Conservation (phyloP, 2,113 vertebrate species). For the Platycercus adscitus region DNA sequence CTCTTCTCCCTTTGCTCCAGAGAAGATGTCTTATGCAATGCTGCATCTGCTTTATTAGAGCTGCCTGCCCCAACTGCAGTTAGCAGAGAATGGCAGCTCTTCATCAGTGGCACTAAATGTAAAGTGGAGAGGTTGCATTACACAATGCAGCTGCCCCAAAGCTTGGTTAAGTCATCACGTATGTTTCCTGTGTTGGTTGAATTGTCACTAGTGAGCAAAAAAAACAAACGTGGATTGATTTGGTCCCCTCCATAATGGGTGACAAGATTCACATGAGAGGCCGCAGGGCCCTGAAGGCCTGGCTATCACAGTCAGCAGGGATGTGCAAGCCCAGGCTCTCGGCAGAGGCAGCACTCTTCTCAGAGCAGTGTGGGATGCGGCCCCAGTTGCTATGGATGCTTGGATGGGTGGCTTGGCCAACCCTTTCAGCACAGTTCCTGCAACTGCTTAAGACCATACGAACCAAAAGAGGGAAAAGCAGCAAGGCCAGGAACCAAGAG, state of each 20-base stretch:
- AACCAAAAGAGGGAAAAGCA: not conserved
- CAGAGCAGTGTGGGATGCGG: not conserved
- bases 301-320: rapidly evolving
- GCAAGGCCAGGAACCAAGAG: not conserved
- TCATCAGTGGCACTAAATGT: not conserved
- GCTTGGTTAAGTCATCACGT: not conserved
- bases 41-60: not conserved
- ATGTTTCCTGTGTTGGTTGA: not conserved
- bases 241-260: not conserved
- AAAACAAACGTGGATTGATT: rapidly evolving
- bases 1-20: not conserved
- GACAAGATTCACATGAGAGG: not conserved
- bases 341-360: not conserved
- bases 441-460: not conserved
- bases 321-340: not conserved
- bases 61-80: not conserved
- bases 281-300: not conserved
- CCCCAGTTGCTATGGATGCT: not conserved
- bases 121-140: not conserved
- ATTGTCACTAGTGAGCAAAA: not conserved
- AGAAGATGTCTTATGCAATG: not conserved
- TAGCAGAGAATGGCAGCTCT: not conserved
- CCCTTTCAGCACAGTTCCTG: not conserved
- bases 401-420: not conserved
- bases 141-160: not conserved